Conservation (phyloP, 2,797 vertebrate species). For the Melanotaenia maccullochi region DNA sequence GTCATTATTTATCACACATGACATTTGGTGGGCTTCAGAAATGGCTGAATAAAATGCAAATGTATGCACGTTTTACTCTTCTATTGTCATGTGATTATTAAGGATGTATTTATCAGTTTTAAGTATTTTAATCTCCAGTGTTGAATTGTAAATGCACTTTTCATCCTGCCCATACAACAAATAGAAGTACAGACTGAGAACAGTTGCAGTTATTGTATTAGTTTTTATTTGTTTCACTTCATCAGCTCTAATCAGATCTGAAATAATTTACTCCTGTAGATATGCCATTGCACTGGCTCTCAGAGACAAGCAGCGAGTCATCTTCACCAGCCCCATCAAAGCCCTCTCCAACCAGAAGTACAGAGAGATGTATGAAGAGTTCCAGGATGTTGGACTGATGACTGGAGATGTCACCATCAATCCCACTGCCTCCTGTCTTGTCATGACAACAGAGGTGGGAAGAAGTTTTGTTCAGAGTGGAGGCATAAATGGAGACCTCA, state of each 20-base stretch:
- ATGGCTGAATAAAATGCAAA: neutral
- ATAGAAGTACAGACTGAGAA: neutral
- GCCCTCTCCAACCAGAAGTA: conserved; percentile 99
- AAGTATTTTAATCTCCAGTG: neutral
- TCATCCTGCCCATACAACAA: neutral
- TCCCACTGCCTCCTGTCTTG: conserved; percentile 96
- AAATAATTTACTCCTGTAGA: conserved; percentile 69
- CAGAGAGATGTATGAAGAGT: conserved; percentile 99
- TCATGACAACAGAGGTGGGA: conserved; percentile 98
- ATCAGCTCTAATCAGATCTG: neutral
- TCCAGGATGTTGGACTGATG: conserved; percentile 98
- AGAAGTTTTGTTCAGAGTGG: rapidly evolving
- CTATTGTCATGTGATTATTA: neutral
- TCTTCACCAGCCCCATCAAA: conserved; percentile 99
- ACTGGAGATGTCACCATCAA: conserved; percentile 99
- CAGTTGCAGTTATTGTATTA: neutral
- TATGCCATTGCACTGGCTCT: conserved; percentile 97
- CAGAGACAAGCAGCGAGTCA: conserved; percentile 95
- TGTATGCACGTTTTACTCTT: neutral
- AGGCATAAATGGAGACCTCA: neutral
- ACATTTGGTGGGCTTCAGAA: neutral
- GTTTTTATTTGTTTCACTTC: neutral
- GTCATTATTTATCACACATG: neutral
- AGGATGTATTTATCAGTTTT: neutral
- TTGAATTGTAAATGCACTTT: neutral